phyloP scores from a whole-genome alignment of 2,113 vertebrate species.

The Macaca fascicularis region DNA sequence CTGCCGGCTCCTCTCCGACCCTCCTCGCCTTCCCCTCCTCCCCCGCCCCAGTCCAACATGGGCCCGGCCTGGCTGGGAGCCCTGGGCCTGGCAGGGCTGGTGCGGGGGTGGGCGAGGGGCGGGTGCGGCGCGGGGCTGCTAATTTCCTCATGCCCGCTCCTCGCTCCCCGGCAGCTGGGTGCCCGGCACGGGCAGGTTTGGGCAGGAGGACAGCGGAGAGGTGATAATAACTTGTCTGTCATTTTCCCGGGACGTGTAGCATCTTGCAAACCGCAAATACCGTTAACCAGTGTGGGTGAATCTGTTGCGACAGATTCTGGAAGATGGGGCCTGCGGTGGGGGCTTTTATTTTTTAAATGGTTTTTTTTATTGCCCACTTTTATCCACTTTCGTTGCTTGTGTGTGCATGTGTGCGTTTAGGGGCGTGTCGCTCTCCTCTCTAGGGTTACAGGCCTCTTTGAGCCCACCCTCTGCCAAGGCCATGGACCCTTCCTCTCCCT shows the following conservation, averaged over 20 bases:
- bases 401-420: rapidly evolving
- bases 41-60: neutral
- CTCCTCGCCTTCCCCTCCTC: neutral
- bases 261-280: constrained; percentile 94
- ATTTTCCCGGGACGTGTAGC: constrained; percentile 89
- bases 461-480: neutral
- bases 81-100: constrained; percentile 9
- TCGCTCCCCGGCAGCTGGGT: constrained; percentile 84
- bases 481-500: neutral
- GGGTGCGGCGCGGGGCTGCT: constrained; percentile 80
- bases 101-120: constrained; percentile 61
- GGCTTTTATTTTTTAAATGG: constrained; percentile 66
- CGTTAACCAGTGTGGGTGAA: constrained; percentile 91
- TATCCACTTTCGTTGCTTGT: neutral
- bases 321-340: constrained; percentile 68
- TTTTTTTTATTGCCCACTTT: constrained; percentile 68
- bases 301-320: constrained; percentile 88
- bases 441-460: neutral
- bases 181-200: constrained; percentile 88
- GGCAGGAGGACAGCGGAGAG: constrained; percentile 87
- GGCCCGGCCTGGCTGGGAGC: constrained; percentile 54
- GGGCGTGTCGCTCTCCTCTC: neutral
- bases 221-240: constrained; percentile 98
- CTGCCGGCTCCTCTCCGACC: neutral
- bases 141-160: constrained; percentile 80